Evolutionary conservation across 2,113 vertebrate species (phyloP).

Genomic region (Dipodomys merriami): DNA sequence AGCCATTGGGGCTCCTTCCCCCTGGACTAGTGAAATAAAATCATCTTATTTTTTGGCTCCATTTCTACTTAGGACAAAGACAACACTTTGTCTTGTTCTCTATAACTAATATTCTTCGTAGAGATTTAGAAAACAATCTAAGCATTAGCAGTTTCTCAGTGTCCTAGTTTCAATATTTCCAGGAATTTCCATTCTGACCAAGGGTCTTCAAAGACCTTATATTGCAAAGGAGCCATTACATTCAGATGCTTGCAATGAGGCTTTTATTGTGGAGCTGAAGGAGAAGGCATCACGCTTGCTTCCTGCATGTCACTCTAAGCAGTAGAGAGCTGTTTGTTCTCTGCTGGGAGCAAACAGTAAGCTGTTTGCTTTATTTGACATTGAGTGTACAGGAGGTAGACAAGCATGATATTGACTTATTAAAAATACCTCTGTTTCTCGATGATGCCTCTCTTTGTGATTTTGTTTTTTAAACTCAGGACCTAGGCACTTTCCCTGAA

Average conservation of each 20-base stretch:
- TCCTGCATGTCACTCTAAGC: background rate
- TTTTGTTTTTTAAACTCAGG: too few relatives aligned
- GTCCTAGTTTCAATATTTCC: background rate
- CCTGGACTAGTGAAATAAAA: too few relatives aligned
- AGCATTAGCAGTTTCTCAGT: background rate
- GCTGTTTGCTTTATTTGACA: background rate
- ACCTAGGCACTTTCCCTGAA: too few relatives aligned
- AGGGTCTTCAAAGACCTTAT: background rate
- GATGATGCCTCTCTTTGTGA: too few relatives aligned
- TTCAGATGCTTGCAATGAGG: background rate
- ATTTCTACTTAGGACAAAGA: background rate
- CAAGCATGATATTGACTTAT: too few relatives aligned
- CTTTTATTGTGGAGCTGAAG: background rate
- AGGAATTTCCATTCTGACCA: background rate
- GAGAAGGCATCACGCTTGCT: accelerated
- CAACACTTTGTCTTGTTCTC: background rate
- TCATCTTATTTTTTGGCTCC: background rate
- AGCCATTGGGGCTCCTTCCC: background rate
- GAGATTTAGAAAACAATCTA: background rate
- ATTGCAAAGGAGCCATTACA: background rate
- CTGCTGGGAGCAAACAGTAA: background rate
- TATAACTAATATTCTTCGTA: background rate
- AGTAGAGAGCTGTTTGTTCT: background rate
- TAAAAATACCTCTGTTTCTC: too few relatives aligned
- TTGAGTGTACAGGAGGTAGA: too few relatives aligned